Evolutionary conservation across 2,113 vertebrate species (phyloP).

Genomic region (Diphyllodes magnificus): DNA sequence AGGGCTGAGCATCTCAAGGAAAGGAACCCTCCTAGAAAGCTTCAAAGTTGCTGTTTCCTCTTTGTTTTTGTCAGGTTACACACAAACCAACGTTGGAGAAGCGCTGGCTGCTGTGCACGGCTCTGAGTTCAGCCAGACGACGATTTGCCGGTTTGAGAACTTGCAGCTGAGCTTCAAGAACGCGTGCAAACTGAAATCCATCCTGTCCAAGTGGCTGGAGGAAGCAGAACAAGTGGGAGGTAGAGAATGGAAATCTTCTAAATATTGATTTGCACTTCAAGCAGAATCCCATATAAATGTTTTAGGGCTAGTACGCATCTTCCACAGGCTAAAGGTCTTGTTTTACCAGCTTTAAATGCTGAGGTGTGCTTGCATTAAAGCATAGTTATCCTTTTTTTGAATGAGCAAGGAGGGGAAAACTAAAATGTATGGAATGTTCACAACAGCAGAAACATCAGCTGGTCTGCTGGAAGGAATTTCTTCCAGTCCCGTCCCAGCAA

Average conservation of each 20-base stretch:
- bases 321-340: background rate
- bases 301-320: background rate
- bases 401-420: background rate
- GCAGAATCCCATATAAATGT: background rate
- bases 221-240: slow-evolving; percentile 97
- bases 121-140: slow-evolving; percentile 98
- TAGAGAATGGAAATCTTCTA: slow-evolving; percentile 51
- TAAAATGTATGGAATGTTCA: background rate
- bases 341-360: background rate
- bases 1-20: background rate
- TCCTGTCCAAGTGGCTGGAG: slow-evolving; percentile 94
- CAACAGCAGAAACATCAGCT: background rate
- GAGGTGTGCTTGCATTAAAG: background rate
- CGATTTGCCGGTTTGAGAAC: slow-evolving; percentile 97
- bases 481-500: background rate
- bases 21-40: background rate
- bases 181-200: slow-evolving; percentile 94
- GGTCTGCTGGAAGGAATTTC: background rate
- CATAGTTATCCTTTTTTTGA: background rate
- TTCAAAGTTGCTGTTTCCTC: background rate
- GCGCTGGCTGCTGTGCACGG: slow-evolving; percentile 94
- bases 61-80: slow-evolving; percentile 81
- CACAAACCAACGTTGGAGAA: slow-evolving; percentile 97
- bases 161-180: slow-evolving; percentile 98
- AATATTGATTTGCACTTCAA: background rate